Evolutionary conservation across 2,888 invertebrate species (phyloP), one percentile per base, ranked within the genome.

Genomic region (Terebella lapidaria): DNA sequence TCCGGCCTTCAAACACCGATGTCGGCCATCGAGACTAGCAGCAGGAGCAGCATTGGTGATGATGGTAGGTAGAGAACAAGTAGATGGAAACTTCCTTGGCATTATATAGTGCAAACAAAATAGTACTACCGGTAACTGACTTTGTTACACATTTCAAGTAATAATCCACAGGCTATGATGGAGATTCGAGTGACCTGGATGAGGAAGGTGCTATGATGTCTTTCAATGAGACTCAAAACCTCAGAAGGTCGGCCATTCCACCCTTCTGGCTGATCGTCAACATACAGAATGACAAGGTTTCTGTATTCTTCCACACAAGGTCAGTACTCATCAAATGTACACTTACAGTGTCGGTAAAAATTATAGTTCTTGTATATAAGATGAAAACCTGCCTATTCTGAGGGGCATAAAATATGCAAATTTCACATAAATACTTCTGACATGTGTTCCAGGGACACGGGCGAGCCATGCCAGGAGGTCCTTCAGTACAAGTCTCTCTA

Each of bases 191-290:
- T 74, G 85, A 86, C 68, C 83, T 84, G 56, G 86, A 84, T 57
- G 84, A 85, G 59, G 86, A 86, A 64, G 79, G 76, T 35, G 85
- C 84, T 29, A 70, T 70, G 61, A 61, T 64, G 24, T 74, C 71
- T 22, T 60, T 71, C 66, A 73, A 70, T 65, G 75, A 75, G 54
- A 64, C 70, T 20, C 69, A 67, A 27, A 61, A 67, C n/a, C 28
- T 24, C 35, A 52, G 54, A 10, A 77, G 84, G 61, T 78, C 79
- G n/a, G 69, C 81, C 29, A 77, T 88, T 63, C 88, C 88, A 0
- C 86, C 86, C 71, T 89, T 89, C 76, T 89, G 89, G 89, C 79
- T 88, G 26, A 86, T 89, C 60, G 82, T 88, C 75, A 84, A 84
- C 68, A 82, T 88, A 5, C 83, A 84, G 59, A 78, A 79, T 27